Conservation (phyloP, 2,113 vertebrate species). For the Anguilla rostrata region DNA sequence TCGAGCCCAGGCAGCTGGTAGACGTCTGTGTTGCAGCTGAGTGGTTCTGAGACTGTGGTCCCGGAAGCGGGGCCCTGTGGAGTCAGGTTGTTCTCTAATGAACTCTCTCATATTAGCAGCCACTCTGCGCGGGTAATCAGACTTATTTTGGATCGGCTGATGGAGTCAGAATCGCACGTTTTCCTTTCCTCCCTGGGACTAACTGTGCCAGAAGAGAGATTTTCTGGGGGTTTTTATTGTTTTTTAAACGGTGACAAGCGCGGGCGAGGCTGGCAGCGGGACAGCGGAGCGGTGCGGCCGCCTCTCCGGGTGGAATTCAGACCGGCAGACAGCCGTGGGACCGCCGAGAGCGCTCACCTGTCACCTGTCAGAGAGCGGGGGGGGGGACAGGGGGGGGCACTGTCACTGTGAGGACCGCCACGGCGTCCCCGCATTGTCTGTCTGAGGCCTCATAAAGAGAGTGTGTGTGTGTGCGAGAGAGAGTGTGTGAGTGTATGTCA, state of each 20-base stretch:
- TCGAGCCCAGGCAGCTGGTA: not conserved
- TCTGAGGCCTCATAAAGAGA: not conserved
- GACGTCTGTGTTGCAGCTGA: not conserved
- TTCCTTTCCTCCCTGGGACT: not conserved
- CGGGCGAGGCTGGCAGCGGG: not conserved
- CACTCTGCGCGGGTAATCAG: not conserved
- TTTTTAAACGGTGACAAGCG: not conserved
- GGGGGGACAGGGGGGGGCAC: not conserved
- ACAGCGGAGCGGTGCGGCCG: not conserved
- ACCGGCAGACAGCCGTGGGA: not conserved
- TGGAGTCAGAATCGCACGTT: not conserved
- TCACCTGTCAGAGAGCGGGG: not conserved
- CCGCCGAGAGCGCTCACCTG: not conserved
- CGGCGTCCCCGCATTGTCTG: not conserved
- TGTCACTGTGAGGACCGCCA: not conserved
- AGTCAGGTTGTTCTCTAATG: constrained; percentile 20
- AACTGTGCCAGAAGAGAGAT: not conserved
- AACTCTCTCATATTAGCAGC: not conserved
- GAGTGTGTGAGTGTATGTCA: too few species aligned
- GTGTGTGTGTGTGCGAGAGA: not conserved
- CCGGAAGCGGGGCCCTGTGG: not conserved
- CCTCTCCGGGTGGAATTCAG: not conserved
- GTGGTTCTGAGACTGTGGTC: not conserved
- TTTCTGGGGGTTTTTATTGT: not conserved
- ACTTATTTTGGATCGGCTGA: constrained; percentile 18